These are phyloP conservation scores for Drosophila pegasa DNA, from an alignment of 2,888 invertebrate species.

Conservation along the genomic window DNA sequence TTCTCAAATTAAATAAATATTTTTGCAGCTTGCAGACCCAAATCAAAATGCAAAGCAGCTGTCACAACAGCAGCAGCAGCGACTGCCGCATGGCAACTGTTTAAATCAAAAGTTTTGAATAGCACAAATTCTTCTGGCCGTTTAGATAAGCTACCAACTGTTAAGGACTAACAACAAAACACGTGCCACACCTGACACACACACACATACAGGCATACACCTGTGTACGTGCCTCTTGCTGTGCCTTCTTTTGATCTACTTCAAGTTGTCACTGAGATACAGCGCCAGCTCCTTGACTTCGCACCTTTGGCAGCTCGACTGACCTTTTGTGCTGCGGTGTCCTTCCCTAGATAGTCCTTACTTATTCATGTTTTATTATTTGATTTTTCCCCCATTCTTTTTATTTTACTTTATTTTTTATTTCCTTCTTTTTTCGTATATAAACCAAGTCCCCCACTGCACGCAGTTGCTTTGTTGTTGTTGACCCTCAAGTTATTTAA, in stretches of 20 bases:
- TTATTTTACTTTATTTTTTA: background rate
- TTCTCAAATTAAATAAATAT: slow-evolving; percentile 70
- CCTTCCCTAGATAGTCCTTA: slow-evolving; percentile 21
- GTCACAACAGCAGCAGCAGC: slow-evolving; percentile 26
- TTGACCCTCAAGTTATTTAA: slow-evolving; percentile 68
- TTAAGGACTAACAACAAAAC: slow-evolving; percentile 37
- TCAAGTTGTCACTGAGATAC: slow-evolving; percentile 37
- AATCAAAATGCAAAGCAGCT: slow-evolving; percentile 69
- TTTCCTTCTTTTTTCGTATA: background rate
- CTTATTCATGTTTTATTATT: slow-evolving; percentile 57
- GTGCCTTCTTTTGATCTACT: slow-evolving; percentile 35
- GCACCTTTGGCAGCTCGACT: slow-evolving; percentile 35
- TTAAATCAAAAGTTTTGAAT: slow-evolving; percentile 56
- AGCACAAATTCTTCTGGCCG: slow-evolving; percentile 38
- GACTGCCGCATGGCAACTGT: slow-evolving; percentile 33
- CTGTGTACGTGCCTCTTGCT: slow-evolving; percentile 14
- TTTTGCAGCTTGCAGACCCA: slow-evolving; percentile 56
- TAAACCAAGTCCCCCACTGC: slow-evolving; percentile 3
- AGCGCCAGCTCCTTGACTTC: slow-evolving; percentile 15
- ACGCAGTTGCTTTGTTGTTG: slow-evolving; percentile 27
- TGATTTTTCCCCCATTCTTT: slow-evolving; percentile 24
- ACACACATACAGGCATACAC: slow-evolving; percentile 5
- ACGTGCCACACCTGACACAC: slow-evolving; percentile 37
- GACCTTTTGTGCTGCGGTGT: slow-evolving; percentile 46
- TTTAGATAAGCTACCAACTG: slow-evolving; percentile 52